Evolutionary conservation across 1,140 invertebrate species (phyloP).

Genomic region (Drosophila pachea): DNA sequence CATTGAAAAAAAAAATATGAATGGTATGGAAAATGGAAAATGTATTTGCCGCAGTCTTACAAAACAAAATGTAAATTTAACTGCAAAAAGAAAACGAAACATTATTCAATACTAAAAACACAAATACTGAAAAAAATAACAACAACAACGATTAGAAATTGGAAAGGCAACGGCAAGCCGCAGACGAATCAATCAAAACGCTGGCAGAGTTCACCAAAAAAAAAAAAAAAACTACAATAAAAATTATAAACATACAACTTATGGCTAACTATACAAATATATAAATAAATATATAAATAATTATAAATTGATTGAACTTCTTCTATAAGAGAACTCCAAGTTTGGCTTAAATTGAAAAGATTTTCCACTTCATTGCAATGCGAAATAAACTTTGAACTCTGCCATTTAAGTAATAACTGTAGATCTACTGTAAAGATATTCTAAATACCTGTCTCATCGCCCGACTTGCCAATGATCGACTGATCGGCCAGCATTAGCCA

Average conservation of each 20-base stretch:
- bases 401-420: constrained; percentile 10
- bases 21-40: constrained; percentile 13
- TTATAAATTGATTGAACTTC: too few species aligned
- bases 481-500: constrained; percentile 78
- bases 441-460: constrained; percentile 64
- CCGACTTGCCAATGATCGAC: constrained; percentile 64
- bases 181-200: background rate
- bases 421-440: constrained; percentile 1
- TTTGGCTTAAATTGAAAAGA: background rate
- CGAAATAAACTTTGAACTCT: background rate
- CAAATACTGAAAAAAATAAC: constrained; percentile 15
- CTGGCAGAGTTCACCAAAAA: constrained; percentile 16
- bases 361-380: constrained; percentile 13
- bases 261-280: too few species aligned
- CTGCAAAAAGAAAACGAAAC: constrained; percentile 69
- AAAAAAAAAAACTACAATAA: constrained; percentile 5
- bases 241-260: too few species aligned
- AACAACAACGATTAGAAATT: constrained; percentile 7
- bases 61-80: constrained; percentile 57
- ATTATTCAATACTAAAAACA: constrained; percentile 41
- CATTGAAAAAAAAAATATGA: background rate
- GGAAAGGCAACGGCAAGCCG: constrained; percentile 4
- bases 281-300: too few species aligned
- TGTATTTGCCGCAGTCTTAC: constrained; percentile 45
- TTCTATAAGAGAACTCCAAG: too few species aligned